Percentiles rank a stretch among this genome's conserved stretches.
phyloP scores from a whole-genome alignment of 2,888 invertebrate species.

The Calameuta filiformis region DNA sequence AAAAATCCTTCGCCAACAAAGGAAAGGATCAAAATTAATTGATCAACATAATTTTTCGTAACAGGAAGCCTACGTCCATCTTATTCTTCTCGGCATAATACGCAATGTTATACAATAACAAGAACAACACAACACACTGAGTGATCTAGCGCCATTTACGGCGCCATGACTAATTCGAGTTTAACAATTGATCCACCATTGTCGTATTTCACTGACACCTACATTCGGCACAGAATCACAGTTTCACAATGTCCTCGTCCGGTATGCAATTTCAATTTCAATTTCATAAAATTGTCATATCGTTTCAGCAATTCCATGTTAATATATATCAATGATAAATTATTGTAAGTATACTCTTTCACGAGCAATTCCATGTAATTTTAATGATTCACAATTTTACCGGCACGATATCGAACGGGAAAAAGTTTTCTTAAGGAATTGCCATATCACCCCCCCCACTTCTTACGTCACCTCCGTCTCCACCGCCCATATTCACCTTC shows the following conservation, averaged over 20 bases:
- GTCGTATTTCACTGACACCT: conserved; percentile 13
- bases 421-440: background rate
- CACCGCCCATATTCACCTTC: background rate
- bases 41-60: background rate
- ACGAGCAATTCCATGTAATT: background rate
- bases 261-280: background rate
- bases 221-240: conserved; percentile 12
- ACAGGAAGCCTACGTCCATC: background rate
- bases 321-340: background rate
- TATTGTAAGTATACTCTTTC: background rate
- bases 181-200: conserved; percentile 16
- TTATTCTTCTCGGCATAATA: background rate
- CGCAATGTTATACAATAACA: background rate
- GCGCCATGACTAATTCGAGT: conserved; percentile 16
- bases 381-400: background rate
- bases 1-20: background rate
- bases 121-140: background rate
- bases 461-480: background rate
- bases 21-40: background rate
- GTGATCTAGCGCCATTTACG: conserved; percentile 10
- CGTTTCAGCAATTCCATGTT: background rate
- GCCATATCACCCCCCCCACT: background rate
- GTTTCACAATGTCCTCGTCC: background rate
- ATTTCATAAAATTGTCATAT: background rate
- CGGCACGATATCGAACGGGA: background rate